Percentiles rank a stretch among this genome's conserved stretches.
Evolutionary conservation across 2,888 invertebrate genomes (phyloP).

Genomic region (Tuta absoluta): DNA sequence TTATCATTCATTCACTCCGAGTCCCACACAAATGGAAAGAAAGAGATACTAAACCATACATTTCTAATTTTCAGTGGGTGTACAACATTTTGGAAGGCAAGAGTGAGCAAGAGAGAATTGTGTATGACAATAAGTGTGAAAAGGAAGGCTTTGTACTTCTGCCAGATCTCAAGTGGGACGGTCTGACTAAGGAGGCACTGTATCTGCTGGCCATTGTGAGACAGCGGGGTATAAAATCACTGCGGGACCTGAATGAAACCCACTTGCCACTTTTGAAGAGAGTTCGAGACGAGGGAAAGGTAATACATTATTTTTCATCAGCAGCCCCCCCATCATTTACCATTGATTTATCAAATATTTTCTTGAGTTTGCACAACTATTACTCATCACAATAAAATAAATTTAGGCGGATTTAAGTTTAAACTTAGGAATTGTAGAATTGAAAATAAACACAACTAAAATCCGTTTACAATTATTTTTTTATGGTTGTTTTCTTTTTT

Average conservation of each 20-base stretch:
- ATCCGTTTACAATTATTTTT: no score
- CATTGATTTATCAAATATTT: no score
- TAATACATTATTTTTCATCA: conserved; percentile 56
- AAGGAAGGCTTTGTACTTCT: conserved; percentile 92
- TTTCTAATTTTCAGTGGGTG: conserved; percentile 90
- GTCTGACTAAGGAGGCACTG: conserved; percentile 86
- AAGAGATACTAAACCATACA: no score
- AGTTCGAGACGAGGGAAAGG: conserved; percentile 87
- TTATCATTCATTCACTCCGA: no score
- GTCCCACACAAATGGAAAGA: no score
- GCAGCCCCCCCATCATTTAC: neutral
- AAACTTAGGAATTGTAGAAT: no score
- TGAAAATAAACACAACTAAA: no score
- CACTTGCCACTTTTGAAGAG: conserved; percentile 93
- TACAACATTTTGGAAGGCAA: conserved; percentile 97
- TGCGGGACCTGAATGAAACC: conserved; percentile 89
- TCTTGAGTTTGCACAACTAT: no score
- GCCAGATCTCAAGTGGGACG: conserved; percentile 99
- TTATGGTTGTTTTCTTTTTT: no score
- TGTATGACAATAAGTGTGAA: conserved; percentile 85
- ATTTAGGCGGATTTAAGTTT: no score
- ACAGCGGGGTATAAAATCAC: conserved; percentile 87
- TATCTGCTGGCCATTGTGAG: conserved; percentile 92
- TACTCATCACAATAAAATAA: no score
- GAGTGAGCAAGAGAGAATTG: conserved; percentile 92